phyloP scores from a whole-genome alignment of 2,888 invertebrate genomes.

The Hydraecia micacea region DNA sequence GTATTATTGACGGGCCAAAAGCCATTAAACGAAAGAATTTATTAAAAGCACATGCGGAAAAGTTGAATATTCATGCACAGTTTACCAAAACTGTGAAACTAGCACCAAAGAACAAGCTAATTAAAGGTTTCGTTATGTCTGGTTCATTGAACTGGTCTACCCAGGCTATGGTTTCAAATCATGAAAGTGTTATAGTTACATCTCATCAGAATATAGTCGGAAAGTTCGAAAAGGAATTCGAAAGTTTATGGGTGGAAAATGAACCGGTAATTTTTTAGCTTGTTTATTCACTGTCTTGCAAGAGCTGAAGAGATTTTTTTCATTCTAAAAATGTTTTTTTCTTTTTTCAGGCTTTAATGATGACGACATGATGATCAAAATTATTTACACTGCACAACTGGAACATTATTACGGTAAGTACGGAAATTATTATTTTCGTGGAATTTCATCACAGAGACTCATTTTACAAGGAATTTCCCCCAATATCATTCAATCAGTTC shows the following conservation, averaged over 20 bases:
- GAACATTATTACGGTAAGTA: conserved; percentile 10
- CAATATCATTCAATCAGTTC: conserved; percentile 10
- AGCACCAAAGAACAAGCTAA: conserved; percentile 72
- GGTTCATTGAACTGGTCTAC: conserved; percentile 95
- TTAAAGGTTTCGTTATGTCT: conserved; percentile 90
- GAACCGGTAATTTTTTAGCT: conserved; percentile 77
- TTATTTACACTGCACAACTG: conserved; percentile 21
- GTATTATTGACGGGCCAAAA: conserved; percentile 91
- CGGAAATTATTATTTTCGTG: not conserved
- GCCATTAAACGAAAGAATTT: conserved; percentile 83
- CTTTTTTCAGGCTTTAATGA: conserved; percentile 75
- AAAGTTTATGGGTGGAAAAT: conserved; percentile 91
- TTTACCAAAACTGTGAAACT: conserved; percentile 72
- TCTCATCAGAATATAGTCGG: conserved; percentile 89
- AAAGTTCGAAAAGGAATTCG: conserved; percentile 91
- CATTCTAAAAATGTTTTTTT: too few species aligned
- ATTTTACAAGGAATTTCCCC: too few species aligned
- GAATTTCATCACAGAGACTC: too few species aligned
- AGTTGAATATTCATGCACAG: conserved; percentile 82
- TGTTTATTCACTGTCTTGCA: not conserved
- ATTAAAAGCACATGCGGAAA: conserved; percentile 84
- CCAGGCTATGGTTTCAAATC: conserved; percentile 93
- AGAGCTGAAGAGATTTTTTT: not conserved
- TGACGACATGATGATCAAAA: conserved; percentile 49
- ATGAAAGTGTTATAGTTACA: conserved; percentile 93